These are phyloP conservation scores for Ictidomys tridecemlineatus DNA, from an alignment of 2,113 vertebrate genomes.

Conservation along the genomic window DNA sequence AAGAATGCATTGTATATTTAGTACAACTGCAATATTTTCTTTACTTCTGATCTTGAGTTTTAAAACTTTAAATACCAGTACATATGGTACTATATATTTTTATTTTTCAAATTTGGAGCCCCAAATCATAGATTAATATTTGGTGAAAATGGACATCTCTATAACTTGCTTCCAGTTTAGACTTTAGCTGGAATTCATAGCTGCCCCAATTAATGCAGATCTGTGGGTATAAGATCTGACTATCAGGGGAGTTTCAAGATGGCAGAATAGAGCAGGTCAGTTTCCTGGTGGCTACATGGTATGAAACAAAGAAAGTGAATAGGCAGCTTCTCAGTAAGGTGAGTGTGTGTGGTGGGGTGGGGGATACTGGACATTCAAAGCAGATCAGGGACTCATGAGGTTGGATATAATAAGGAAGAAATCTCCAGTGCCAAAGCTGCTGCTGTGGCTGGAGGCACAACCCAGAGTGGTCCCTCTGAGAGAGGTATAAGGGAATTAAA, in stretches of 20 bases:
- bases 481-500: too few relatives aligned
- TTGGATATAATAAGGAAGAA: too few relatives aligned
- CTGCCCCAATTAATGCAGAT: not conserved
- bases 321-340: too few relatives aligned
- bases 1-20: not conserved
- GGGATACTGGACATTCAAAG: too few relatives aligned
- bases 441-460: too few relatives aligned
- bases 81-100: not conserved
- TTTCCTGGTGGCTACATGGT: too few relatives aligned
- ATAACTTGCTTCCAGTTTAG: not conserved
- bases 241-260: not conserved
- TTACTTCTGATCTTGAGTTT: not conserved
- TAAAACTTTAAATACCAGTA: not conserved
- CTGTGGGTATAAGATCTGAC: not conserved
- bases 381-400: too few relatives aligned
- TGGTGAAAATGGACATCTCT: not conserved
- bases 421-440: too few relatives aligned
- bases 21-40: not conserved
- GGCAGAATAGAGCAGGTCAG: too few relatives aligned
- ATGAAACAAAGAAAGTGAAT: too few relatives aligned
- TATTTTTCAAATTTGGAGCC: slow-evolving; percentile 15
- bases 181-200: not conserved
- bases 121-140: slow-evolving; percentile 22
- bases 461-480: too few relatives aligned
- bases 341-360: too few relatives aligned